Percentiles rank a stretch among this genome's conserved stretches.
These are phyloP conservation scores for Ennomos quercinarius DNA, from an alignment of 2,888 invertebrate genomes.

Conservation along the genomic window DNA sequence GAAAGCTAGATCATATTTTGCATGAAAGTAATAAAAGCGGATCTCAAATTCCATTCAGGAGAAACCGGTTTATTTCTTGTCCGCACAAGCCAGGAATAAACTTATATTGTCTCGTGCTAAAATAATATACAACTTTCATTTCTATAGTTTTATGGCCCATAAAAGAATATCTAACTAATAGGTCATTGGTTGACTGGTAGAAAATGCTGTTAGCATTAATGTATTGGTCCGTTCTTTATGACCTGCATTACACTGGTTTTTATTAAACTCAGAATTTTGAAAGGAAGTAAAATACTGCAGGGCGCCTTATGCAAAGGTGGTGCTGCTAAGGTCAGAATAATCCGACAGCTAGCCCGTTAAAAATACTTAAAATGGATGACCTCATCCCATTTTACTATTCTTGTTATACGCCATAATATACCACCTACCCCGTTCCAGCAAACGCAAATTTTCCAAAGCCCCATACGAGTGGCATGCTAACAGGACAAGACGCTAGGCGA, in stretches of 20 bases:
- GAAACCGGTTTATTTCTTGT: slow-evolving; percentile 29
- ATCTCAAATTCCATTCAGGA: slow-evolving; percentile 26
- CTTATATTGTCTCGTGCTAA: slow-evolving; percentile 23
- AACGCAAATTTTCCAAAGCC: neutral
- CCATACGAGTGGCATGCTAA: neutral
- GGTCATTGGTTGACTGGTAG: too few relatives aligned
- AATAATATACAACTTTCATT: slow-evolving; percentile 10
- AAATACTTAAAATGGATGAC: too few relatives aligned
- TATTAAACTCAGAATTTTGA: too few relatives aligned
- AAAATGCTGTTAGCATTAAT: too few relatives aligned
- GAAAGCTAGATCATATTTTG: slow-evolving; percentile 33
- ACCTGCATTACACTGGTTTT: too few relatives aligned
- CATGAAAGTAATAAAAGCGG: slow-evolving; percentile 33
- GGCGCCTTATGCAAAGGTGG: too few relatives aligned
- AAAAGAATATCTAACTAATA: too few relatives aligned
- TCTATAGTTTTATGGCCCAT: neutral
- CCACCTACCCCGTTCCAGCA: neutral
- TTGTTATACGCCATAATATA: too few relatives aligned
- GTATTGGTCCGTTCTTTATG: too few relatives aligned
- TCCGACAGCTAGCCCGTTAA: too few relatives aligned
- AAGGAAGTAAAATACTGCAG: too few relatives aligned
- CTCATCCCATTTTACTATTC: neutral
- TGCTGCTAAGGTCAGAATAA: too few relatives aligned
- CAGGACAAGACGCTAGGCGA: neutral
- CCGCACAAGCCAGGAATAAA: slow-evolving; percentile 16